Evolutionary conservation across 2,888 invertebrate species (phyloP).

Genomic region (Carcina quercana): DNA sequence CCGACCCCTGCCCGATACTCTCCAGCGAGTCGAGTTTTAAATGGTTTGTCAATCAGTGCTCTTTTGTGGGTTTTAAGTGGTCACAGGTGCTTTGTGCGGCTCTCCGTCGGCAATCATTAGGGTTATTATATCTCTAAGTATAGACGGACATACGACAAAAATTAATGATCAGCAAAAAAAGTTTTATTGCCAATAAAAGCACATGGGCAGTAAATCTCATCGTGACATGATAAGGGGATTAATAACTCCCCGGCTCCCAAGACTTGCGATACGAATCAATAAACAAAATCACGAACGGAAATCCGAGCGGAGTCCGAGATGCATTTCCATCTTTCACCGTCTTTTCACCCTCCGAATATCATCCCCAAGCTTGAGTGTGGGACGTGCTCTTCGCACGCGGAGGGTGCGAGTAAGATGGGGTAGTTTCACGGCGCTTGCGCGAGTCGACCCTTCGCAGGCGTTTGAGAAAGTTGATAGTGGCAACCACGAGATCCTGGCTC

Average conservation of each 20-base stretch:
- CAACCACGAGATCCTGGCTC: constrained; percentile 57
- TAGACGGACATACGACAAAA: constrained; percentile 18
- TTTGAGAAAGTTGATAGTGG: constrained; percentile 58
- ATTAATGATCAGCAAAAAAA: constrained; percentile 31
- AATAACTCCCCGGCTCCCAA: constrained; percentile 51
- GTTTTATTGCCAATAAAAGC: constrained; percentile 41
- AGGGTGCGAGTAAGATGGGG: constrained; percentile 41
- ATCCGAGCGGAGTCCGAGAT: constrained; percentile 70
- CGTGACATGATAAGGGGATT: constrained; percentile 56
- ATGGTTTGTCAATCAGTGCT: constrained; percentile 31
- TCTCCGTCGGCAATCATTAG: constrained; percentile 16
- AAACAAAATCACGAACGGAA: constrained; percentile 72
- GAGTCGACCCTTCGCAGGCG: constrained; percentile 61
- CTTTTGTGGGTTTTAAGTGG: constrained; percentile 40
- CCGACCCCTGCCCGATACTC: too few relatives aligned
- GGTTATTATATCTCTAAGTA: neutral
- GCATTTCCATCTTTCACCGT: constrained; percentile 72
- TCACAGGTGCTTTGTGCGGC: constrained; percentile 41
- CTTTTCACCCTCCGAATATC: constrained; percentile 69
- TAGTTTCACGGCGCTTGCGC: constrained; percentile 52
- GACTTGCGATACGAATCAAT: constrained; percentile 64
- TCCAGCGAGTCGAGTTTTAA: too few relatives aligned
- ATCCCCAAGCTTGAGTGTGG: constrained; percentile 45
- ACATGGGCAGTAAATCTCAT: constrained; percentile 48
- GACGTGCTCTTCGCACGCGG: constrained; percentile 24